phyloP scores from a whole-genome alignment of 2,797 vertebrate species.

The Helostoma temminkii region DNA sequence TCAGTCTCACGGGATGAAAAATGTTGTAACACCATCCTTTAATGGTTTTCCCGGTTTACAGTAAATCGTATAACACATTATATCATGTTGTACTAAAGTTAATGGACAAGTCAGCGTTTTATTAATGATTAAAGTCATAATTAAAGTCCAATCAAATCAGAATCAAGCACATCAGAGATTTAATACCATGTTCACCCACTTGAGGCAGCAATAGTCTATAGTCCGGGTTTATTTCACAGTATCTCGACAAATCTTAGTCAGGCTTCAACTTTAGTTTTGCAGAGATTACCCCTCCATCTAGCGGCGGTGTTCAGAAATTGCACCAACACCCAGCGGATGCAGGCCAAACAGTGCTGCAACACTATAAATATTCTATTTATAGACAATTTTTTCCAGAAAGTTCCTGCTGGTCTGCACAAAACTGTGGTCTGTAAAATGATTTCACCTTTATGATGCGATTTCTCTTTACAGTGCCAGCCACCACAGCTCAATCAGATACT shows the following conservation, averaged over 20 bases:
- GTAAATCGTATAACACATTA: not conserved
- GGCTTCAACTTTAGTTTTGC: not conserved
- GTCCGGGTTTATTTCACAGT: not conserved
- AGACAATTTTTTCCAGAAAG: not conserved
- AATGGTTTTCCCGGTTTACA: no score
- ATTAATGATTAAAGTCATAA: no score
- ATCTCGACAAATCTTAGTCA: no score
- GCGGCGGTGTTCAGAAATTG: conserved; percentile 30
- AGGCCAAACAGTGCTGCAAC: not conserved
- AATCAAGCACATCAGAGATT: not conserved
- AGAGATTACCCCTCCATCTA: conserved; percentile 43
- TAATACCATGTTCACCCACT: not conserved
- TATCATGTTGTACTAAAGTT: not conserved
- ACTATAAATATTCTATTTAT: not conserved
- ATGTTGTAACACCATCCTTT: no score
- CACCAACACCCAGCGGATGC: not conserved
- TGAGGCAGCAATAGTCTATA: not conserved
- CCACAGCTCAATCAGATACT: not conserved
- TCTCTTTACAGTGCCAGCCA: not conserved
- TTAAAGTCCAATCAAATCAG: not conserved
- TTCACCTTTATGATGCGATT: not conserved
- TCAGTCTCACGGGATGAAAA: no score
- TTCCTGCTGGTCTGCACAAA: not conserved
- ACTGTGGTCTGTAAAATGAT: not conserved
- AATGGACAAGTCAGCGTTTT: no score